phyloP scores from a whole-genome alignment of 2,113 vertebrate species.

The Gallinago paraguaiae region DNA sequence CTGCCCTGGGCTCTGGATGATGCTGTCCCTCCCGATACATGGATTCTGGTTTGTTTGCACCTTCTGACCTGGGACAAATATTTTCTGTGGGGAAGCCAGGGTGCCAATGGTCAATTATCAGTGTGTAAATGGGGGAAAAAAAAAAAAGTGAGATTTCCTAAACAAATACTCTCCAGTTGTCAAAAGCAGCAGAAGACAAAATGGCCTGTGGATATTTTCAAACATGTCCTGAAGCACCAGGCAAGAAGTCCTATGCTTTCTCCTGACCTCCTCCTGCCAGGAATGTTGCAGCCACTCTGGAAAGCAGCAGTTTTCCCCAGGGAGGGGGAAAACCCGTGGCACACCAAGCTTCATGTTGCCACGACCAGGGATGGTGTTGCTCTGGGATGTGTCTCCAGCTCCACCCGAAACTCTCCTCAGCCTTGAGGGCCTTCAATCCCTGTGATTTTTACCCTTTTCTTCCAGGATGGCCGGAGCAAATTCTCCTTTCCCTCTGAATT shows the following conservation, averaged over 20 bases:
- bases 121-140: not conserved
- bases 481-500: not conserved
- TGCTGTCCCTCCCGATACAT: not conserved
- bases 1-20: not conserved
- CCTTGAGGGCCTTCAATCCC: not conserved
- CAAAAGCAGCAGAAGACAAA: not conserved
- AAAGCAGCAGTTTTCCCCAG: not conserved
- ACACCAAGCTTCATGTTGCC: not conserved
- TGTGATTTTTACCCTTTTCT: not conserved
- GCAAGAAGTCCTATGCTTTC: not conserved
- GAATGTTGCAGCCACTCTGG: not conserved
- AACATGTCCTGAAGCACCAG: not conserved
- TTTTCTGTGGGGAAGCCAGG: not conserved
- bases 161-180: not conserved
- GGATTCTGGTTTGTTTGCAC: not conserved
- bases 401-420: not conserved
- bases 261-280: not conserved
- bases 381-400: not conserved
- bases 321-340: fast-evolving
- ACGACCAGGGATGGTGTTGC: not conserved
- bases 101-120: fast-evolving
- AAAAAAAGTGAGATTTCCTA: not conserved
- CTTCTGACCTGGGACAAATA: not conserved
- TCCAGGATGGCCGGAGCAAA: not conserved
- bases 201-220: not conserved